phyloP scores from a whole-genome alignment of 2,888 invertebrate genomes.

The Panopea generosa region DNA sequence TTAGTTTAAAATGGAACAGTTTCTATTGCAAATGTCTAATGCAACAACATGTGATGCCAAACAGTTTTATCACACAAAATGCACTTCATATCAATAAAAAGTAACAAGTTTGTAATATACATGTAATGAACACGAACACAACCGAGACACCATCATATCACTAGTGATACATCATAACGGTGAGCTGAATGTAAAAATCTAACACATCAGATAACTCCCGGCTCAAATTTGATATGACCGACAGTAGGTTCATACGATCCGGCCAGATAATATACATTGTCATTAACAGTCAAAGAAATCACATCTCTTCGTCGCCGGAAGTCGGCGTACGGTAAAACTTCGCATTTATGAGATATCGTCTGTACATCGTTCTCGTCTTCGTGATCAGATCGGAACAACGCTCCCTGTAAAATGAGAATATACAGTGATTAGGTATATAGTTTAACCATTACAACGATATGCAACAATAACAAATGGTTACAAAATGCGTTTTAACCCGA shows the following conservation, averaged over 20 bases:
- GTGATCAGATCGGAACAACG: constrained; percentile 97
- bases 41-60: no score
- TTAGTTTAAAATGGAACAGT: no score
- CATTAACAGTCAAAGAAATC: constrained; percentile 90
- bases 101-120: neutral
- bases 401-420: constrained; percentile 89
- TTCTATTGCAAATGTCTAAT: no score
- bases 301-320: constrained; percentile 85
- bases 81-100: neutral
- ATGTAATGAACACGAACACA: neutral
- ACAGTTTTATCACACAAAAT: neutral
- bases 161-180: no score
- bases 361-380: constrained; percentile 98
- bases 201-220: constrained; percentile 85
- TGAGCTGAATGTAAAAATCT: neutral
- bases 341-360: constrained; percentile 98
- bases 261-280: constrained; percentile 96
- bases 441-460: no score
- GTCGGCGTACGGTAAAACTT: constrained; percentile 92
- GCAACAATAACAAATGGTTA: no score
- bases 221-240: constrained; percentile 90
- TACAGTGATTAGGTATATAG: no score
- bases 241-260: constrained; percentile 96
- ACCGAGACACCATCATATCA: no score
- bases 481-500: no score